Evolutionary conservation across 30 jellyfish, hydroid and myxozoan genomes (phyloP), one percentile per base, ranked within the genome.

Genomic region (Aurelia aurita): DNA sequence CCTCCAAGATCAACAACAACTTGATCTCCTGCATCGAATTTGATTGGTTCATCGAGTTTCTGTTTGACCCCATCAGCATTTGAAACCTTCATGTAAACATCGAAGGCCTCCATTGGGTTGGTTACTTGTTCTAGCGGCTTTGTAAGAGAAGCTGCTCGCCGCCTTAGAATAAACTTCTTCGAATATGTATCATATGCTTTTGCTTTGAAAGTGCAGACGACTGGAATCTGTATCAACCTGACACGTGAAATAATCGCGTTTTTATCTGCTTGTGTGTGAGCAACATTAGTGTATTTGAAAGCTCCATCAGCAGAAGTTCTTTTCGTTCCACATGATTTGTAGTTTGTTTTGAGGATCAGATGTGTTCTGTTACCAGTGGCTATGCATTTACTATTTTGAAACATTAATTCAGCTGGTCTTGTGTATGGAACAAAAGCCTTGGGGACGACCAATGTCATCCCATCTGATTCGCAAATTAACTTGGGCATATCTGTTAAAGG

Each of bases 171-270:
- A 32, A 75, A 75, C 65, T 54, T 54, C 39, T 61, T 61, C 0
- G 90, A 79, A 10, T 34, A 2, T 20, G 25, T 26, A 60, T 44
- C 22, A 0, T 31, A 8, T 6, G 81, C 46, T 27, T 60, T 27
- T 18, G 81, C 81, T 79, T 79, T 79, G 29, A 34, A 72, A 15
- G 66, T 32, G 61, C 93, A 84, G 14, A 55, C 72, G 31, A 84
- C 49, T 10, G 93, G 93, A 18, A 84, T 55, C 34, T 72, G 39
- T 28, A 84, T 67, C 39, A 74, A 84, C n/a, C 46, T 61, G 20
- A 72, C 87, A 20, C 91, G 91, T 35, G 96, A 65, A 21, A 87
- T 77, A 20, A 87, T 68, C 19, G 86, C 90, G 54, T 69, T 75
- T 44, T 61, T 55, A 35, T 55, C 72, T 18, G 60, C 89, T 61